Evolutionary conservation across 2,888 invertebrate genomes (phyloP).

Genomic region (Chrysodeixis includens): DNA sequence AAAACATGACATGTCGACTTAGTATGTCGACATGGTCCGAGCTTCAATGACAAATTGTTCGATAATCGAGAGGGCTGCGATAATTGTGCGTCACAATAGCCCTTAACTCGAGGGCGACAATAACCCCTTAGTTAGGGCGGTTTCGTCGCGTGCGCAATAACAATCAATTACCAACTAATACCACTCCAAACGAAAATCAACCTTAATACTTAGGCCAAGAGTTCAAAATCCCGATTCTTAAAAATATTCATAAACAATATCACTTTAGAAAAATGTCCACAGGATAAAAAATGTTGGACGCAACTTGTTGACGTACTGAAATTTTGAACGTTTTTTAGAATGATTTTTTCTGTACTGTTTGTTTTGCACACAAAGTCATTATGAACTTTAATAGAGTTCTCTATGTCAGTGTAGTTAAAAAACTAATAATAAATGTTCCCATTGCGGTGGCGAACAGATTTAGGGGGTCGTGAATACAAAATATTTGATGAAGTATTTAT

Average conservation of each 20-base stretch:
- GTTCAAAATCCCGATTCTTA: conserved; percentile 4
- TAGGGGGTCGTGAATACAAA: conserved; percentile 40
- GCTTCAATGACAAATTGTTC: conserved; percentile 73
- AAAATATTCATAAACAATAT: background rate
- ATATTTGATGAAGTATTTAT: conserved; percentile 39
- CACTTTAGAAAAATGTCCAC: conserved; percentile 30
- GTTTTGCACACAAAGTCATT: conserved; percentile 30
- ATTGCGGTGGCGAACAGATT: conserved; percentile 35
- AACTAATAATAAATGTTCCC: conserved; percentile 31
- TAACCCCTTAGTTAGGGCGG: conserved; percentile 70
- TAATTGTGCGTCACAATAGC: conserved; percentile 69
- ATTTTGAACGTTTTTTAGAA: conserved; percentile 17
- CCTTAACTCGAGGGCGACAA: conserved; percentile 71
- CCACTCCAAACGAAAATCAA: conserved; percentile 9
- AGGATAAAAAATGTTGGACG: conserved; percentile 37
- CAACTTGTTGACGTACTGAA: conserved; percentile 28
- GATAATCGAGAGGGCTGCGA: conserved; percentile 77
- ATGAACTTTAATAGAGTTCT: conserved; percentile 51
- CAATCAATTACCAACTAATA: conserved; percentile 60
- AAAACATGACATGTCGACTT: conserved; percentile 43
- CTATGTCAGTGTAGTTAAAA: conserved; percentile 41
- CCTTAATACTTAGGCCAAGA: conserved; percentile 34
- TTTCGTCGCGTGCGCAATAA: conserved; percentile 77
- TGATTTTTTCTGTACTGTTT: conserved; percentile 15
- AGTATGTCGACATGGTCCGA: conserved; percentile 50